phyloP scores from a whole-genome alignment of 1,140 invertebrate species.

The Drosophila parabipectinata region DNA sequence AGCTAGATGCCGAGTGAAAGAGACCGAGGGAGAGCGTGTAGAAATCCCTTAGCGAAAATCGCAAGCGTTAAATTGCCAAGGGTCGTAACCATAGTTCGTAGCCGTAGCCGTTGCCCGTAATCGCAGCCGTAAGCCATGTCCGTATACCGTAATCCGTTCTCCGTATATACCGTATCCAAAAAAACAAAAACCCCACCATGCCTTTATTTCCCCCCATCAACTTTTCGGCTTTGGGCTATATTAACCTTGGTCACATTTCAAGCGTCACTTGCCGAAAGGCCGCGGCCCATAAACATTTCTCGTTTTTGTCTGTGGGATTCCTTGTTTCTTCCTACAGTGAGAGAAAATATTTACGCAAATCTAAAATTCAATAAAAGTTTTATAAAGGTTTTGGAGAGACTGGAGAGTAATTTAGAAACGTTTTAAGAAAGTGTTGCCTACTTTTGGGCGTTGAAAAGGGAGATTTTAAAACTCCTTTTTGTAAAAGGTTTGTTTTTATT shows the following conservation, averaged over 20 bases:
- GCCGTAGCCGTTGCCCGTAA: slow-evolving; percentile 2
- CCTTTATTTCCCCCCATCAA: neutral
- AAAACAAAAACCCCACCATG: no score
- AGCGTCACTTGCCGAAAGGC: slow-evolving; percentile 55
- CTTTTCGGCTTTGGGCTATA: slow-evolving; percentile 31
- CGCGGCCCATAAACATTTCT: slow-evolving; percentile 54
- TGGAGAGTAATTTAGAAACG: neutral
- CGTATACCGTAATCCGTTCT: no score
- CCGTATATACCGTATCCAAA: no score
- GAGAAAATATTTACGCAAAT: neutral
- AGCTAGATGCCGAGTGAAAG: neutral
- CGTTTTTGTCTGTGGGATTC: slow-evolving; percentile 8
- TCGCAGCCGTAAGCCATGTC: no score
- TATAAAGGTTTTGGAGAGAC: neutral
- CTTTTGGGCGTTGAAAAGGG: neutral
- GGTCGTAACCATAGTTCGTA: slow-evolving; percentile 13
- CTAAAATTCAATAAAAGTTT: neutral
- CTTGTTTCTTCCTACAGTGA: neutral
- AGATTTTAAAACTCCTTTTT: neutral
- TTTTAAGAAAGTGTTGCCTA: neutral
- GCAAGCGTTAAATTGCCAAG: slow-evolving; percentile 77
- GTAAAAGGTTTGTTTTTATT: neutral
- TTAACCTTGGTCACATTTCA: slow-evolving; percentile 60
- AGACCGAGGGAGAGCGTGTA: neutral
- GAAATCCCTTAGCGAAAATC: slow-evolving; percentile 70